These are phyloP conservation scores for Philonicus albiceps DNA, from an alignment of 2,888 invertebrate species.

Conservation along the genomic window DNA sequence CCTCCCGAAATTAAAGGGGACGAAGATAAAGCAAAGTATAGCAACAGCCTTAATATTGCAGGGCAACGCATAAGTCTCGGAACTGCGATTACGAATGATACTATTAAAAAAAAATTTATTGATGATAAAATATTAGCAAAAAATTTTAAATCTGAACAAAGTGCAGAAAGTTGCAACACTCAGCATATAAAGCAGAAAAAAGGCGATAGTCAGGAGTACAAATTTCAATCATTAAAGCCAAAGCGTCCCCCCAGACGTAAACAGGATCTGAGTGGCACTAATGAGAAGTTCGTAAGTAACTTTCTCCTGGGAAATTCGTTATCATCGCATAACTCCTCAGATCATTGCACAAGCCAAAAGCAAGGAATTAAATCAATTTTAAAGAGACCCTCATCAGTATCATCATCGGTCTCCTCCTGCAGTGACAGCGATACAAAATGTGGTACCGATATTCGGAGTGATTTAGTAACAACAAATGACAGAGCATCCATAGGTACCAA, in stretches of 20 bases:
- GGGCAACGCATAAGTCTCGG: slow-evolving; percentile 75
- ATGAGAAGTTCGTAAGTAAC: neutral
- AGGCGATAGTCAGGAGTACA: neutral
- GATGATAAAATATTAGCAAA: slow-evolving; percentile 63
- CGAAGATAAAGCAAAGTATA: slow-evolving; percentile 56
- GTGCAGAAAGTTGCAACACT: neutral
- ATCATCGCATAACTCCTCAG: slow-evolving; percentile 47
- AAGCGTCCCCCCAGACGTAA: slow-evolving; percentile 58
- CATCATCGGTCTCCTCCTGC: slow-evolving; percentile 59
- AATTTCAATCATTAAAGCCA: slow-evolving; percentile 51
- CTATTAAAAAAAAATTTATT: slow-evolving; percentile 59
- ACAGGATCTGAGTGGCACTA: slow-evolving; percentile 50
- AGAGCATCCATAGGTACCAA: slow-evolving; percentile 32
- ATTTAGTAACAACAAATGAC: neutral
- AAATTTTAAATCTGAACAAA: neutral
- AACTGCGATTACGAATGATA: slow-evolving; percentile 58
- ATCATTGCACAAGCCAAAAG: slow-evolving; percentile 48
- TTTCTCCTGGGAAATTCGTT: slow-evolving; percentile 45
- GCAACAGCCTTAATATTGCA: slow-evolving; percentile 71
- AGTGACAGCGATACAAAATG: slow-evolving; percentile 58
- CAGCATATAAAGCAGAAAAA: neutral
- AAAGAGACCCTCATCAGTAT: slow-evolving; percentile 65
- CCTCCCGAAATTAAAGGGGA: slow-evolving; percentile 33
- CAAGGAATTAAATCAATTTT: slow-evolving; percentile 68
- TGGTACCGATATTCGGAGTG: neutral